Percentiles rank a stretch among this genome's conserved stretches.
Evolutionary conservation across 2,797 vertebrate genomes (phyloP).

Genomic region (Cryptoblepharus egeriae): DNA sequence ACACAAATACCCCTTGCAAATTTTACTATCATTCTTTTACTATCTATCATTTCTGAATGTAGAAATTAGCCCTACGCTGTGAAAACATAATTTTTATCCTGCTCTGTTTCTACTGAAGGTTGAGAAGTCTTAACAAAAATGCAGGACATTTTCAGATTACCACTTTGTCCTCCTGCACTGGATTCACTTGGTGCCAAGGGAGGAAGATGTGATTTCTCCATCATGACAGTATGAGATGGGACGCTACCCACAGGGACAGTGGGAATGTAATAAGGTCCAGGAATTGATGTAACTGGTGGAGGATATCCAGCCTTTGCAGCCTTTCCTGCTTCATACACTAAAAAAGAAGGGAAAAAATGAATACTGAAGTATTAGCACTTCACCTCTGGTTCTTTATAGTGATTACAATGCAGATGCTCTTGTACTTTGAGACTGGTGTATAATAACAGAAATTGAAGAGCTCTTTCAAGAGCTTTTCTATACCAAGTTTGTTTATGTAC

Average conservation of each 20-base stretch:
- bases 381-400: background rate
- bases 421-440: background rate
- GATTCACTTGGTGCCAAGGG: slow-evolving; percentile 79
- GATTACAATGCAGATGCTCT: background rate
- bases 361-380: slow-evolving; percentile 6
- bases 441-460: background rate
- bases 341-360: slow-evolving; percentile 66
- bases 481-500: background rate
- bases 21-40: background rate
- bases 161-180: slow-evolving; percentile 78
- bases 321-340: slow-evolving; percentile 96
- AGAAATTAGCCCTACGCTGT: background rate
- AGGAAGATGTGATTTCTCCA: slow-evolving; percentile 86
- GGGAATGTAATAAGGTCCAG: slow-evolving; percentile 91
- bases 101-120: background rate
- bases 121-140: background rate
- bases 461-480: background rate
- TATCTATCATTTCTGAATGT: background rate
- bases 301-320: slow-evolving; percentile 86
- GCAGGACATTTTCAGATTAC: slow-evolving; percentile 68
- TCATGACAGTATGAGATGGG: slow-evolving; percentile 82
- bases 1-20: background rate
- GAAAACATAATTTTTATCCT: slow-evolving; percentile 13
- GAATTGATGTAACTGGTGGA: slow-evolving; percentile 83
- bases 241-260: slow-evolving; percentile 86